Evolutionary conservation across 2,888 invertebrate species (phyloP).

Genomic region (Cistogaster globosa): DNA sequence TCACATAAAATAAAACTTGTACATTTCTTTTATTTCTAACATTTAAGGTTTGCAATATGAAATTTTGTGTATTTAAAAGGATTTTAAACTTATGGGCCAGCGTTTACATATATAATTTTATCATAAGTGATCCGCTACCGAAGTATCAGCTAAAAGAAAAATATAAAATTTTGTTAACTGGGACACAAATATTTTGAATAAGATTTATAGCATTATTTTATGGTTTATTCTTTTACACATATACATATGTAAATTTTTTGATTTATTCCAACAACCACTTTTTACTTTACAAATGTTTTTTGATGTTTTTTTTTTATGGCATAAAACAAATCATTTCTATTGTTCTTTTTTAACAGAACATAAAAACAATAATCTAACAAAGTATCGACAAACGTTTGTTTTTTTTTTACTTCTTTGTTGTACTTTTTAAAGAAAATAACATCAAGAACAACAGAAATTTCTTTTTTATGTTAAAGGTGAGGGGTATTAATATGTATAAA

Average conservation of each 20-base stretch:
- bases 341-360: slow-evolving; percentile 44
- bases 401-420: slow-evolving; percentile 7
- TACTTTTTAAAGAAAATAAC: slow-evolving; percentile 9
- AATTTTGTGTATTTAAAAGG: no score
- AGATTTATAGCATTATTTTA: neutral
- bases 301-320: slow-evolving; percentile 31
- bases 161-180: no score
- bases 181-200: neutral
- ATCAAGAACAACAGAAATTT: slow-evolving; percentile 1
- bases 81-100: no score
- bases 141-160: no score
- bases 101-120: no score
- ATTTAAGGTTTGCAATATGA: no score
- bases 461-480: slow-evolving; percentile 2
- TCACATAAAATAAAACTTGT: no score
- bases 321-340: slow-evolving; percentile 48
- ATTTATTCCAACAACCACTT: no score
- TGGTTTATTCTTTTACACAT: no score
- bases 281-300: slow-evolving; percentile 13
- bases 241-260: no score
- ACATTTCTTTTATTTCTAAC: no score
- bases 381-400: slow-evolving; percentile 49
- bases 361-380: slow-evolving; percentile 33
- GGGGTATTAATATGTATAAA: slow-evolving; percentile 12
- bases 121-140: no score